Evolutionary conservation across 2,113 vertebrate species (phyloP).

Genomic region (Puffinus mauretanicus): DNA sequence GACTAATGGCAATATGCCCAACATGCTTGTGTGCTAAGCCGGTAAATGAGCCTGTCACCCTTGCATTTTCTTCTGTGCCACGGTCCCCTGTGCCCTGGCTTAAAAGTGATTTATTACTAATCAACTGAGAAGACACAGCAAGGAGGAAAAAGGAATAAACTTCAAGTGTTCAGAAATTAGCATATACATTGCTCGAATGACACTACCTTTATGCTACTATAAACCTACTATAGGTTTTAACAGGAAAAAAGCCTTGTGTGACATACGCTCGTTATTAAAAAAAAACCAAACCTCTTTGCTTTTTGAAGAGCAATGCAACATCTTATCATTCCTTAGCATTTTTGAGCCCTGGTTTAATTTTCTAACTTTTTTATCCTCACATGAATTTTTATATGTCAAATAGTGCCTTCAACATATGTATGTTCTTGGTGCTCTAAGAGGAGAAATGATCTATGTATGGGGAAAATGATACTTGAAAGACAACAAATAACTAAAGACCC

Average conservation of each 20-base stretch:
- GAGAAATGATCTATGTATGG: neutral
- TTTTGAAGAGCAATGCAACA: neutral
- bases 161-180: neutral
- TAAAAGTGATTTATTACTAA: conserved; percentile 27
- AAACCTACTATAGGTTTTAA: neutral
- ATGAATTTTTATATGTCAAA: neutral
- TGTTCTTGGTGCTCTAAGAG: neutral
- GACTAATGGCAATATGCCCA: conserved; percentile 5
- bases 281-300: neutral
- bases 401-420: neutral
- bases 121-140: neutral
- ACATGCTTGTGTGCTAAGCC: neutral
- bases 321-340: neutral
- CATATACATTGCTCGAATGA: neutral
- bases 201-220: neutral
- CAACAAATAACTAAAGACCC: neutral
- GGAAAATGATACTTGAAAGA: neutral
- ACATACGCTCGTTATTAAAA: neutral
- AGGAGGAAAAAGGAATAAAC: conserved; percentile 20
- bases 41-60: neutral
- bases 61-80: neutral
- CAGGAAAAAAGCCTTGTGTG: neutral
- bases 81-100: neutral
- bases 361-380: neutral
- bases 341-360: neutral